Evolutionary conservation across 2,113 vertebrate species (phyloP).

Genomic region (Suricata suricatta): DNA sequence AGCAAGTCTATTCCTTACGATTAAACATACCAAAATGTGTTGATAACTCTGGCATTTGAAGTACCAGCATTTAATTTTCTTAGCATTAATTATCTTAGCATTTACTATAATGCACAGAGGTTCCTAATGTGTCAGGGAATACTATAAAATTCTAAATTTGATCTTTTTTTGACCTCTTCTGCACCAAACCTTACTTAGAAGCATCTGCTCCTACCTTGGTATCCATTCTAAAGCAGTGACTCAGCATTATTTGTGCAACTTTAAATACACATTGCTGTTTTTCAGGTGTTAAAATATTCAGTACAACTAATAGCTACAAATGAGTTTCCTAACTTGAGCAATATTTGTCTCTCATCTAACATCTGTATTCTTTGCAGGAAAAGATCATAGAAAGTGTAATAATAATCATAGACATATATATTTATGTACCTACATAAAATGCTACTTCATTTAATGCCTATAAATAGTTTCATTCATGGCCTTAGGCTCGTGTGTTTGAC

Average conservation of each 20-base stretch:
- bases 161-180: background rate
- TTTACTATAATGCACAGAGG: background rate
- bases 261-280: background rate
- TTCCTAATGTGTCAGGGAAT: background rate
- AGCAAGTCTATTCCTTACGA: background rate
- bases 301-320: background rate
- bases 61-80: background rate
- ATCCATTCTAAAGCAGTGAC: background rate
- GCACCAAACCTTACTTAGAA: background rate
- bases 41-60: constrained; percentile 28
- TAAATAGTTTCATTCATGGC: constrained; percentile 5
- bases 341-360: background rate
- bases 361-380: background rate
- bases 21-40: background rate
- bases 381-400: background rate
- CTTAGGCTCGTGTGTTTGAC: background rate
- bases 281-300: constrained; percentile 24
- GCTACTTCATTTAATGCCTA: background rate
- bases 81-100: background rate
- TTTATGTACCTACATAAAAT: background rate
- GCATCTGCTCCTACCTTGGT: background rate
- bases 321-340: background rate
- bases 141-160: background rate
- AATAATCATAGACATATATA: background rate
- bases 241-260: background rate